phyloP scores from a whole-genome alignment of 2,113 vertebrate genomes.

The Cinclus mexicanus region DNA sequence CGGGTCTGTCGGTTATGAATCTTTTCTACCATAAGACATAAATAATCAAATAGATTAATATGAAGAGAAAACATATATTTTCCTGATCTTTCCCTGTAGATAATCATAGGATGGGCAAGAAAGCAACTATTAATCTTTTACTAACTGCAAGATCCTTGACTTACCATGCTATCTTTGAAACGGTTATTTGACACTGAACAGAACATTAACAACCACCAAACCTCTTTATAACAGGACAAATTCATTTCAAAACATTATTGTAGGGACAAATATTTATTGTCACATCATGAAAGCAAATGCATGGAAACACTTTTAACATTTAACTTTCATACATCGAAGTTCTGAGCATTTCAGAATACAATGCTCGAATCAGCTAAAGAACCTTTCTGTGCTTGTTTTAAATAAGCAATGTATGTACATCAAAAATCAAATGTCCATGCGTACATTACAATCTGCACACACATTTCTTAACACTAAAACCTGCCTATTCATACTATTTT shows the following conservation, averaged over 20 bases:
- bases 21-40: background rate
- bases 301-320: background rate
- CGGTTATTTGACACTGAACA: background rate
- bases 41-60: background rate
- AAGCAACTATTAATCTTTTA: background rate
- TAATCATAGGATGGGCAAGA: background rate
- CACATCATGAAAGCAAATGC: background rate
- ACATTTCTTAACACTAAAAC: background rate
- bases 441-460: background rate
- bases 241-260: background rate
- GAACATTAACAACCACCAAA: background rate
- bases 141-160: background rate
- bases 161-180: background rate
- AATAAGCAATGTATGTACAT: background rate
- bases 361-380: background rate
- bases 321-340: background rate
- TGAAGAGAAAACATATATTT: background rate
- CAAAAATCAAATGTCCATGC: background rate
- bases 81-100: background rate
- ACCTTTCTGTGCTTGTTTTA: background rate
- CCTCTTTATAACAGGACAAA: background rate
- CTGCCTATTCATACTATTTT: background rate
- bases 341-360: background rate
- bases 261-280: background rate
- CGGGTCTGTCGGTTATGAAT: background rate